Evolutionary conservation across 2,888 invertebrate species (phyloP).

Genomic region (Trachelus stipa): DNA sequence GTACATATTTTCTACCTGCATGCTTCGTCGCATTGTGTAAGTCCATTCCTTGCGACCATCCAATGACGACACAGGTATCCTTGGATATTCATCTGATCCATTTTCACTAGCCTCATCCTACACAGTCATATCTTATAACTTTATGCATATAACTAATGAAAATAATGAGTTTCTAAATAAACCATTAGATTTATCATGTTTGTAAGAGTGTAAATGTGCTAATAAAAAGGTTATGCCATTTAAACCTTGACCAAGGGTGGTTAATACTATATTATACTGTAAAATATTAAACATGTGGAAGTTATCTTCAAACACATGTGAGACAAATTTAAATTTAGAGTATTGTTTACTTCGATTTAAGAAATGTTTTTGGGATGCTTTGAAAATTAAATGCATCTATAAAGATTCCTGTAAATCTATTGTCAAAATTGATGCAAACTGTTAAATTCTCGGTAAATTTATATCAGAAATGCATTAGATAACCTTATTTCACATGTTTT

Average conservation of each 20-base stretch:
- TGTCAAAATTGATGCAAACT: background rate
- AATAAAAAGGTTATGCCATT: background rate
- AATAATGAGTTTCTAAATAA: background rate
- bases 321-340: background rate
- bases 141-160: background rate
- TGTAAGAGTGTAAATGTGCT: background rate
- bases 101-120: conserved; percentile 46
- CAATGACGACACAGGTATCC: conserved; percentile 38
- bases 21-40: conserved; percentile 60
- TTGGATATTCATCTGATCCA: conserved; percentile 46
- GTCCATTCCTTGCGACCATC: conserved; percentile 58
- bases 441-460: background rate
- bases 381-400: background rate
- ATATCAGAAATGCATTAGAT: background rate
- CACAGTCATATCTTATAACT: conserved; percentile 14
- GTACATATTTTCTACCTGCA: conserved; percentile 50
- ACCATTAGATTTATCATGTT: background rate
- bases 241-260: background rate
- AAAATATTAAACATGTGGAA: background rate
- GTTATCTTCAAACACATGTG: background rate
- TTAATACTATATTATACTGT: background rate
- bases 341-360: background rate
- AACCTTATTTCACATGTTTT: background rate
- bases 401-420: background rate
- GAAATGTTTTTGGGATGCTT: background rate